Evolutionary conservation across 1,140 invertebrate species (phyloP).

Genomic region (Zaprionus ornatus): DNA sequence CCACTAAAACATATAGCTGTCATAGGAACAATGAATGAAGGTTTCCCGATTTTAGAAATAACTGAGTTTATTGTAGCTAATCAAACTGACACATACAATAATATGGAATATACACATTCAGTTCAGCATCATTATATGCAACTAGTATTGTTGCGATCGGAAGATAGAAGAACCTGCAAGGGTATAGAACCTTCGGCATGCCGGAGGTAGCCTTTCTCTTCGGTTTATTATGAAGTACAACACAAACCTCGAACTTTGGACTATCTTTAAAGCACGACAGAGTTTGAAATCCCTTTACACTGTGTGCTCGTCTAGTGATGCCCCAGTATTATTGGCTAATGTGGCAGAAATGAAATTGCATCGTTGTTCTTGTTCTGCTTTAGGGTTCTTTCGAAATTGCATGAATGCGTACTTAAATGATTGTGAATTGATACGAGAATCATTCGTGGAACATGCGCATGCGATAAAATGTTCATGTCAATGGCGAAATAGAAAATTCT

Average conservation of each 20-base stretch:
- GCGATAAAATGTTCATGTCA: conserved; percentile 7
- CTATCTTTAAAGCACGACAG: neutral
- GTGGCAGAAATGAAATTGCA: neutral
- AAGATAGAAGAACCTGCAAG: no score
- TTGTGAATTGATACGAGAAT: neutral
- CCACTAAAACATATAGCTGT: no score
- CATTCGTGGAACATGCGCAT: neutral
- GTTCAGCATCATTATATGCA: no score
- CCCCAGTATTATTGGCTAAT: neutral
- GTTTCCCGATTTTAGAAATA: no score
- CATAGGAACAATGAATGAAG: no score
- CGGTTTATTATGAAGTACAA: no score
- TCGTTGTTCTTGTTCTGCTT: neutral
- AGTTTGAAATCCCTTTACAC: neutral
- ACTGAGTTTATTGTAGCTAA: no score
- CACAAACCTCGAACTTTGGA: neutral
- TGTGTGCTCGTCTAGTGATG: neutral
- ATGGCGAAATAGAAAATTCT: conserved; percentile 8
- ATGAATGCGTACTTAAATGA: neutral
- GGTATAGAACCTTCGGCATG: no score
- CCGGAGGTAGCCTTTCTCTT: no score
- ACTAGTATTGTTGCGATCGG: no score
- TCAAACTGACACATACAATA: no score
- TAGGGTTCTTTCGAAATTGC: neutral
- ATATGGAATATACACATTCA: no score